phyloP scores from a whole-genome alignment of 2,888 invertebrate genomes.

The Limnephilus auricula region DNA sequence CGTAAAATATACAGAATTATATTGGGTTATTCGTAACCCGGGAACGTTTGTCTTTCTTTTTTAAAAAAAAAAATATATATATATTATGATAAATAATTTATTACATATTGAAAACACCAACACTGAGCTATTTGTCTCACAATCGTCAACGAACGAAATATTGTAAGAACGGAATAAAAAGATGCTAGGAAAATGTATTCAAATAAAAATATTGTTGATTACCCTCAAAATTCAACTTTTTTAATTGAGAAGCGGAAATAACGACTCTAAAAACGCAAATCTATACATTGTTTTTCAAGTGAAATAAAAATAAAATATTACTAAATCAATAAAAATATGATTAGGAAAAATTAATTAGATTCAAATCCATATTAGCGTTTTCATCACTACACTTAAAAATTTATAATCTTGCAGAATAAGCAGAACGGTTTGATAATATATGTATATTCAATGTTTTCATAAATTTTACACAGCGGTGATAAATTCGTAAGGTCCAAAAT shows the following conservation, averaged over 20 bases:
- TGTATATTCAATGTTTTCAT: not conserved
- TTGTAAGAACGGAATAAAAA: not conserved
- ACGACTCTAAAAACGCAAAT: too few relatives aligned
- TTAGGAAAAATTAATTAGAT: not conserved
- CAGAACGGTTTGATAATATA: not conserved
- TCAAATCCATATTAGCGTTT: not conserved
- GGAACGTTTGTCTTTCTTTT: too few relatives aligned
- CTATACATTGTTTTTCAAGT: not conserved
- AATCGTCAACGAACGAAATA: not conserved
- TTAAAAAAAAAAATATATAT: too few relatives aligned
- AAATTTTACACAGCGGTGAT: not conserved
- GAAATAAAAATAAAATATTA: not conserved
- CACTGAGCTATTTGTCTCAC: not conserved
- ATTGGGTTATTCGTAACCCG: too few relatives aligned
- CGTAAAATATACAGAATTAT: too few relatives aligned
- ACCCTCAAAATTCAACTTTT: not conserved
- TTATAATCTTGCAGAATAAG: not conserved
- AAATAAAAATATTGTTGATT: not conserved
- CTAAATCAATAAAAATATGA: not conserved
- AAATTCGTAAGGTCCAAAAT: not conserved
- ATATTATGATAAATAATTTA: too few relatives aligned
- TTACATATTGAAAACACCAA: not conserved
- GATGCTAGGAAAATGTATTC: not conserved
- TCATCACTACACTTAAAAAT: not conserved
- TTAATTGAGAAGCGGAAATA: not conserved